A percentile compares a stretch with the other conserved stretches of the same genome.
These are phyloP conservation scores for Solenodon paradoxus DNA, from an alignment of 2,113 vertebrate genomes.

Conservation along the genomic window DNA sequence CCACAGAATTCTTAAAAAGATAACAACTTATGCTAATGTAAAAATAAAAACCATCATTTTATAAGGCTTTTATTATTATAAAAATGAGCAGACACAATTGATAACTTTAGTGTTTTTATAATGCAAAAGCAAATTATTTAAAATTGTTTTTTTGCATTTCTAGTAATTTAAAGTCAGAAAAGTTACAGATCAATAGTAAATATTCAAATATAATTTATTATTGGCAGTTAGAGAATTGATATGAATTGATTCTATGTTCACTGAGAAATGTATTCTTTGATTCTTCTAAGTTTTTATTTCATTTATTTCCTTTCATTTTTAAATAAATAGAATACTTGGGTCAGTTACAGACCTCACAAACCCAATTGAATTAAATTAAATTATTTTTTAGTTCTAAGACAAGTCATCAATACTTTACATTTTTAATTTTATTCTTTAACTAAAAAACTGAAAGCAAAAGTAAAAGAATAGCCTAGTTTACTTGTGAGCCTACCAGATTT, in stretches of 20 bases:
- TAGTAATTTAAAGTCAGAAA: slow-evolving; percentile 31
- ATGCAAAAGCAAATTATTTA: background rate
- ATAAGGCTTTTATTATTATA: slow-evolving; percentile 8
- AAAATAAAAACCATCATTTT: slow-evolving; percentile 16
- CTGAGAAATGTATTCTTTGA: background rate
- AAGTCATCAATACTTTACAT: background rate
- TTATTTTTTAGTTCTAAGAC: background rate
- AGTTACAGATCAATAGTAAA: background rate
- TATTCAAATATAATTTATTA: background rate
- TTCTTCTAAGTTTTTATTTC: slow-evolving; percentile 13
- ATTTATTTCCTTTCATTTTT: background rate
- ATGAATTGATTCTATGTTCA: background rate
- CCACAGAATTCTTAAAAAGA: background rate
- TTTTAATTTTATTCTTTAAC: slow-evolving; percentile 37
- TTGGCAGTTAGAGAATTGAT: background rate
- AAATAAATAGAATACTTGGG: background rate
- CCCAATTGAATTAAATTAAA: slow-evolving; percentile 16
- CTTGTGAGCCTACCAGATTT: background rate
- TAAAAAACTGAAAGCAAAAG: background rate
- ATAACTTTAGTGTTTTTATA: background rate
- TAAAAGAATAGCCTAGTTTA: background rate
- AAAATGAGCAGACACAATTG: background rate
- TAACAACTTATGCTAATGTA: background rate
- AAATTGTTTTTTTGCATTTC: slow-evolving; percentile 14
- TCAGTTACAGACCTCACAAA: background rate